Evolutionary conservation across 2,888 invertebrate species (phyloP).

Genomic region (Aphelenchoides bicaudatus): DNA sequence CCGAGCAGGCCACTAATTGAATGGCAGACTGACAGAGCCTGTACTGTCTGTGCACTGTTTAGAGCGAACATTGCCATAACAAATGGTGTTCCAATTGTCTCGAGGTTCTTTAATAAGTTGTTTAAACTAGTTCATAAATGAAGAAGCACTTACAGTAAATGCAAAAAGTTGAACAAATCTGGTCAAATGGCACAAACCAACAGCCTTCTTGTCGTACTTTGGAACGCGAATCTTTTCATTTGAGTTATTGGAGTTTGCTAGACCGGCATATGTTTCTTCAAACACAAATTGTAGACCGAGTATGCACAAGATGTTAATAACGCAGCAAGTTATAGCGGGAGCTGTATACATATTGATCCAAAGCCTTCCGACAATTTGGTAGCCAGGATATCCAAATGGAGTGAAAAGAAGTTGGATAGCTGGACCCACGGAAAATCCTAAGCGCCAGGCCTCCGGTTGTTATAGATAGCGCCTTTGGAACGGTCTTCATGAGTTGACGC

Average conservation of each 20-base stretch:
- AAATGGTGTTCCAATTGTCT: conserved; percentile 56
- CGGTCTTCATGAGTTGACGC: conserved; percentile 40
- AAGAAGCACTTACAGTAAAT: too few relatives aligned
- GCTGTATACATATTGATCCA: conserved; percentile 40
- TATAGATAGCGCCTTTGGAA: conserved; percentile 36
- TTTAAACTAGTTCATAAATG: too few relatives aligned
- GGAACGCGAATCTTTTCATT: conserved; percentile 25
- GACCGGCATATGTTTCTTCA: conserved; percentile 34
- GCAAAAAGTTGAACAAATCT: conserved; percentile 62
- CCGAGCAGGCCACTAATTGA: conserved; percentile 50
- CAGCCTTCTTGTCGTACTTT: conserved; percentile 42
- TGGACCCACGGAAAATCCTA: conserved; percentile 41
- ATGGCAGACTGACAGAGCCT: conserved; percentile 60
- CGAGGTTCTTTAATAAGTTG: too few relatives aligned
- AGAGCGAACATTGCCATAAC: conserved; percentile 62
- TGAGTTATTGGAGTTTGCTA: background rate
- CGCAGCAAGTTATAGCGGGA: conserved; percentile 34
- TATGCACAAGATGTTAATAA: conserved; percentile 33
- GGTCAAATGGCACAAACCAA: conserved; percentile 43
- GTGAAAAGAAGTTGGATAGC: conserved; percentile 41
- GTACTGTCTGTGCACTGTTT: conserved; percentile 59
- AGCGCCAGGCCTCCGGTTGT: conserved; percentile 45
- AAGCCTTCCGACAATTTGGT: conserved; percentile 27
- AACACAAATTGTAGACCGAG: conserved; percentile 33
- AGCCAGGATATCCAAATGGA: conserved; percentile 36